Percentiles rank a stretch among this genome's conserved stretches.
Evolutionary conservation across 2,113 vertebrate species (phyloP).

Genomic region (Phylloscopus trochiloides): DNA sequence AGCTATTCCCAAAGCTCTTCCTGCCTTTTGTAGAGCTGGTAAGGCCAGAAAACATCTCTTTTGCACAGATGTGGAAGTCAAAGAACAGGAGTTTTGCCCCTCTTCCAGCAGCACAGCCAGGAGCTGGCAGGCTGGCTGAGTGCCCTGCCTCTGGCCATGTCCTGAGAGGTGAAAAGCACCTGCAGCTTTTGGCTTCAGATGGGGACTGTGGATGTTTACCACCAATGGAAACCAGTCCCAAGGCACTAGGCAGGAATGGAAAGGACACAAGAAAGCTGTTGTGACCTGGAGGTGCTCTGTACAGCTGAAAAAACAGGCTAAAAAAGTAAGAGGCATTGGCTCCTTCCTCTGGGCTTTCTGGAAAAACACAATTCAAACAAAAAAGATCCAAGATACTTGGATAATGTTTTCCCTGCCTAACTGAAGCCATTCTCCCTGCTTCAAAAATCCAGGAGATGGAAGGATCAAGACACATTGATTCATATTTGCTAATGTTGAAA

Average conservation of each 20-base stretch:
- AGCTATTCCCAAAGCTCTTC: background rate
- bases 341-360: background rate
- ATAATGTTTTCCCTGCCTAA: background rate
- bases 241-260: slow-evolving; percentile 47
- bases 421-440: background rate
- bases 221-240: slow-evolving; percentile 21
- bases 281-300: background rate
- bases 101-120: background rate
- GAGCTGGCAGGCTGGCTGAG: background rate
- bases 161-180: slow-evolving; percentile 11
- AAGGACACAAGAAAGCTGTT: background rate
- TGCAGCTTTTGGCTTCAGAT: background rate
- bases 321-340: background rate
- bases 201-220: slow-evolving; percentile 7
- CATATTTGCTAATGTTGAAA: background rate
- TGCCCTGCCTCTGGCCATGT: background rate
- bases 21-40: background rate
- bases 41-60: background rate
- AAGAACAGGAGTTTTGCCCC: background rate
- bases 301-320: background rate
- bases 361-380: background rate
- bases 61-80: background rate
- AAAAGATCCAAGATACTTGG: background rate
- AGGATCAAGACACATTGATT: background rate
- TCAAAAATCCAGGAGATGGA: background rate